phyloP scores from a whole-genome alignment of 2,888 invertebrate species.

The Lasioglossum oenotherae region DNA sequence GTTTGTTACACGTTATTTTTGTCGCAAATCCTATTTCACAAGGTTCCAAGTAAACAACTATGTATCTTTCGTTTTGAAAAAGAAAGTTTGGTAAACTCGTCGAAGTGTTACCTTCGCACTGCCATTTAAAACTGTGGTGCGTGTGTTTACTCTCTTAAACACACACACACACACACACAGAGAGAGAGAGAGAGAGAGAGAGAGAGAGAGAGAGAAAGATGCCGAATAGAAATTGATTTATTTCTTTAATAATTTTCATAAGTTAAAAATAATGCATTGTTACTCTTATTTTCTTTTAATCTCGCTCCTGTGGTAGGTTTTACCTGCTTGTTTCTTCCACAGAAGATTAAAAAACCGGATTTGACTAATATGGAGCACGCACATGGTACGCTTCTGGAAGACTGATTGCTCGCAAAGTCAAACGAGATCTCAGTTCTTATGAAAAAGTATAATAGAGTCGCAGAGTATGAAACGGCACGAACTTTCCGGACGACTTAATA shows the following conservation, averaged over 20 bases:
- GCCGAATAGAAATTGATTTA: no score
- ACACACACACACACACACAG: no score
- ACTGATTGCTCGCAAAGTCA: not conserved
- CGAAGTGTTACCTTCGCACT: no score
- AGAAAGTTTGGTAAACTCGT: no score
- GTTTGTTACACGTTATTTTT: no score
- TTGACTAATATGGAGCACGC: not conserved
- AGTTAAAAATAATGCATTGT: not conserved
- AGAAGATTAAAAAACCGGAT: not conserved
- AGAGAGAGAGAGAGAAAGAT: no score
- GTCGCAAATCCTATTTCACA: no score
- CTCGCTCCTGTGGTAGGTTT: not conserved
- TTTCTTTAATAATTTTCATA: not conserved
- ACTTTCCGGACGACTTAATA: not conserved
- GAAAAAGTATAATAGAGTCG: not conserved
- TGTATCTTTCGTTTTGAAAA: no score
- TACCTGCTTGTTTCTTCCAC: not conserved
- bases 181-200: no score
- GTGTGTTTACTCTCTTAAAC: no score
- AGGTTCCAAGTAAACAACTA: no score
- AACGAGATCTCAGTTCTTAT: not conserved
- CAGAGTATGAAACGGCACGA: not conserved
- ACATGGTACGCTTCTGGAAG: not conserved
- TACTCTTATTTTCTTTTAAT: not conserved
- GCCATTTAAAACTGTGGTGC: no score